Base-by-base conservation (phyloP, 2,888 invertebrate species). In the Maniola hyperantus region DNA sequence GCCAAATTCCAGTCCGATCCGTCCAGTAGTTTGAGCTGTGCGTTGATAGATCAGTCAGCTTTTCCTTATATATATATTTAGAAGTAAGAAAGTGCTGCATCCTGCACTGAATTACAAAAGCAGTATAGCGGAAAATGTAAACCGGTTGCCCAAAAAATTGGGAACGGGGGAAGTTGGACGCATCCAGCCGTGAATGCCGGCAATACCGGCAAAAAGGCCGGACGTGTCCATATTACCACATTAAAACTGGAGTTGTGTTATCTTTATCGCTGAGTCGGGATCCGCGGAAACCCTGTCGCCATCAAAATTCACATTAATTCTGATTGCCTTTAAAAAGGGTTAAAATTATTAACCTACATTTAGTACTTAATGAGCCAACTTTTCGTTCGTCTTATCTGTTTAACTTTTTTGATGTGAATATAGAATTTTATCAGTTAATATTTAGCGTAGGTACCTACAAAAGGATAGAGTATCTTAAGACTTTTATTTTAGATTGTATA, bases 191-290 rank as follows among this genome's bases (percentile, higher is more conserved):
- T 75, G 73, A 74, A 76, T 64, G n/a, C 48, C n/a, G 51, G 39
- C 53, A 46, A 46, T 59, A 44, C 68, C 70, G 67, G 65, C 63
- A 72, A 74, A 72, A 69, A 74, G 69, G 72, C 74, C 74, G 78
- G 78, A 78, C 73, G 72, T 77, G 77, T 76, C 76, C 76, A 74
- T 75, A 73, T 70, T 70, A 70, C 74, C 69, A 73, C 75, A 76
- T 80, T 79, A 77, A 76, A 78, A 74, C 75, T 67, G 66, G 73
- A 70, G 70, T 63, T 72, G 67, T 73, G 77, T 79, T 81, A 81
- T 79, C 79, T 74, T 72, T 70, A 60, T 68, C 71, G 74, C 71
- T 71, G 69, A 72, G 72, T 69, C 67, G 57, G 67, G 54, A 60
- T 68, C 64, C 68, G 65, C 67, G 54, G 67, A 71, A 72, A 70